Evolutionary conservation across 2,797 vertebrate genomes (phyloP).

Genomic region (Novumbra hubbsi): DNA sequence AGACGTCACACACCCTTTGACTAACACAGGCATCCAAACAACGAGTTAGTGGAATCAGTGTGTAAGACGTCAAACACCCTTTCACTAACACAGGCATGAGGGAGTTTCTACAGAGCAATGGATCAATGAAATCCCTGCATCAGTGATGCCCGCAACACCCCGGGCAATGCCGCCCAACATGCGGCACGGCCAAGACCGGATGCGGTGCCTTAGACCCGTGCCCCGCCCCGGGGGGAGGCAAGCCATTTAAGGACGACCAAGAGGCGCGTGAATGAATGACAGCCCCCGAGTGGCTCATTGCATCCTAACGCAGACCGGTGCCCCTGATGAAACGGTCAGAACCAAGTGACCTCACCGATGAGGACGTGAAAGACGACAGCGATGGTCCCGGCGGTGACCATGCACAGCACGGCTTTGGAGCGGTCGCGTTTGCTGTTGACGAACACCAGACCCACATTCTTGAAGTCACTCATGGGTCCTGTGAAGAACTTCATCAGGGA

Average conservation of each 20-base stretch:
- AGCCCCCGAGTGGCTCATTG: neutral
- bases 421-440: conserved; percentile 95
- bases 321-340: neutral
- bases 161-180: too few species aligned
- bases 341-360: conserved; percentile 69
- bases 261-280: neutral
- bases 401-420: conserved; percentile 92
- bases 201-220: too few species aligned
- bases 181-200: too few species aligned
- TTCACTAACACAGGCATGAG: too few species aligned
- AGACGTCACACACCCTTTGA: too few species aligned
- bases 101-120: too few species aligned
- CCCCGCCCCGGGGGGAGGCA: neutral
- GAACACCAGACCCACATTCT: conserved; percentile 97
- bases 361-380: conserved; percentile 91
- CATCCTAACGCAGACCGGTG: neutral
- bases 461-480: conserved; percentile 99
- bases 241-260: neutral
- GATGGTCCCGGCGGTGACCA: conserved; percentile 89
- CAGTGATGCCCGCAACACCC: too few species aligned
- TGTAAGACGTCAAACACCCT: too few species aligned
- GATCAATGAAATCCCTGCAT: too few species aligned
- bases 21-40: too few species aligned
- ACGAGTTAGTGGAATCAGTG: too few species aligned
- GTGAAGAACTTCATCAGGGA: conserved; percentile 99